Evolutionary conservation across 2,797 vertebrate species (phyloP).

Genomic region (Cryptoblepharus egeriae): DNA sequence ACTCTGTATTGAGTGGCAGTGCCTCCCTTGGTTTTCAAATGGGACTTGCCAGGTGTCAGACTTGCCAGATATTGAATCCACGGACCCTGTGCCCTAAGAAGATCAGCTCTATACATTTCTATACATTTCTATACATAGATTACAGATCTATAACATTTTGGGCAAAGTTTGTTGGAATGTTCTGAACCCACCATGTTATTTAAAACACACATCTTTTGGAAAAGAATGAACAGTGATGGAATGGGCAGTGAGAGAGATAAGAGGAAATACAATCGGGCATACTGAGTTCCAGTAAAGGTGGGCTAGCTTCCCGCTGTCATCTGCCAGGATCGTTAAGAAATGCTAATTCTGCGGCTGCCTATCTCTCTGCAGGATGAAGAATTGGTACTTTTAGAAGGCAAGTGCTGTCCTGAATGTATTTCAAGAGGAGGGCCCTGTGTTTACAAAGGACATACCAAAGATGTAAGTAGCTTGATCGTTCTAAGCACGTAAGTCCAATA

Average conservation of each 20-base stretch:
- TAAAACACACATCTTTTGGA: conserved; percentile 34
- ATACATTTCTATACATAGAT: too few species aligned
- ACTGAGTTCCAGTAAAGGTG: conserved; percentile 59
- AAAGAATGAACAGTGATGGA: conserved; percentile 11
- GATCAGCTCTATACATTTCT: too few species aligned
- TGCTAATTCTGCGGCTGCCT: conserved; percentile 42
- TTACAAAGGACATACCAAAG: conserved; percentile 74
- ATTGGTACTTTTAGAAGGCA: conserved; percentile 83
- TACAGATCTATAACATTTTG: neutral
- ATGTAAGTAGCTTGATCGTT: conserved; percentile 74
- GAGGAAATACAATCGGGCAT: conserved; percentile 39
- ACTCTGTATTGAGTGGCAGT: too few species aligned
- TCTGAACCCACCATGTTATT: neutral
- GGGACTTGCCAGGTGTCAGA: too few species aligned
- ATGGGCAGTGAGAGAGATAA: conserved; percentile 47
- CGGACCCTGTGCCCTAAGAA: neutral
- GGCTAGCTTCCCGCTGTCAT: conserved; percentile 54
- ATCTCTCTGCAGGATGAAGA: conserved; percentile 84
- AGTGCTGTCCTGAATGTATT: conserved; percentile 92
- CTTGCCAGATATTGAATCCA: neutral
- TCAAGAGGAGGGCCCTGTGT: conserved; percentile 78
- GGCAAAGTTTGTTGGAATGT: neutral
- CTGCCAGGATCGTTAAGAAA: conserved; percentile 22
- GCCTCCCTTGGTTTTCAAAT: too few species aligned
- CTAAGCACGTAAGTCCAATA: accelerated